A percentile compares a stretch with the other conserved stretches of the same genome.
These are phyloP conservation scores for Sycobia sp. DNA, from an alignment of 1,140 invertebrate species.

Conservation along the genomic window DNA sequence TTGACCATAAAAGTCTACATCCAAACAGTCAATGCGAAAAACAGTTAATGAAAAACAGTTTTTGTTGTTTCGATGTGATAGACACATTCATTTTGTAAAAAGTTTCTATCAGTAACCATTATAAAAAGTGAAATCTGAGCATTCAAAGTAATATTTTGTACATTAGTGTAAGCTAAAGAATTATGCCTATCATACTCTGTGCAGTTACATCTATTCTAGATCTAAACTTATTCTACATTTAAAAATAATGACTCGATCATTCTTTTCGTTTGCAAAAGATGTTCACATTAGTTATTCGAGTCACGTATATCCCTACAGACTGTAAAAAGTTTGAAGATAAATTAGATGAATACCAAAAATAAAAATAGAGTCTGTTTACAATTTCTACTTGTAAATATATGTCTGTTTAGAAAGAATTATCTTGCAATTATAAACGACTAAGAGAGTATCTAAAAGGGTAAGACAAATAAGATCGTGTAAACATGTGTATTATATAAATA, in stretches of 20 bases:
- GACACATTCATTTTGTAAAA: background rate
- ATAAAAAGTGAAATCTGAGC: too few relatives aligned
- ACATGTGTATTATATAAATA: background rate
- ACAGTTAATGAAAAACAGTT: background rate
- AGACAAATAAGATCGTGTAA: conserved; percentile 8
- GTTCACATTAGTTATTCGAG: too few relatives aligned
- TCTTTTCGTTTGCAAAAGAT: too few relatives aligned
- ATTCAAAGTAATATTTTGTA: too few relatives aligned
- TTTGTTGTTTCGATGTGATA: background rate
- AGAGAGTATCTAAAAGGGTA: conserved; percentile 8
- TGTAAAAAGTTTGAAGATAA: background rate
- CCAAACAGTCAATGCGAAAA: background rate
- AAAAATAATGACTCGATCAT: too few relatives aligned
- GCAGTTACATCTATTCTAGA: too few relatives aligned
- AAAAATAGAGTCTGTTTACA: background rate
- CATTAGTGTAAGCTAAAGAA: too few relatives aligned
- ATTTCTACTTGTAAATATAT: background rate
- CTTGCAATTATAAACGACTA: conserved; percentile 1
- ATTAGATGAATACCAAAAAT: background rate
- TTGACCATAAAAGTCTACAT: background rate
- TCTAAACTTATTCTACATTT: too few relatives aligned
- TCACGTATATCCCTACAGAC: too few relatives aligned
- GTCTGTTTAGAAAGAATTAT: too few relatives aligned
- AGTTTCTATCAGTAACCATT: too few relatives aligned
- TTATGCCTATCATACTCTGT: too few relatives aligned